phyloP scores from a whole-genome alignment of 2,797 vertebrate species.

The Danio jaintianensis region DNA sequence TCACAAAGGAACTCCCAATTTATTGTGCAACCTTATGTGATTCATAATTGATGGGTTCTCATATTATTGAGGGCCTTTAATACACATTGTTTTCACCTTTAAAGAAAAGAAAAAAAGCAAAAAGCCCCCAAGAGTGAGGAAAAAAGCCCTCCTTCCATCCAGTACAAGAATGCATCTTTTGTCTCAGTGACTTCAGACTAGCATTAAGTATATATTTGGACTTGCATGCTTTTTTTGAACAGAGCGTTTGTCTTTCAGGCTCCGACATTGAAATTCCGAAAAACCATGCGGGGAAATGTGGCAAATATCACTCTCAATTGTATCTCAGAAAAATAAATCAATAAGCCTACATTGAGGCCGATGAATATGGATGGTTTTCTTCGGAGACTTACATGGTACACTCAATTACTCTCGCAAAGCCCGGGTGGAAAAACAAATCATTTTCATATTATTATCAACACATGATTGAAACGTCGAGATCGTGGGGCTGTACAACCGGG shows the following conservation, averaged over 20 bases:
- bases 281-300: slow-evolving; percentile 14
- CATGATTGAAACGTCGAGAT: slow-evolving; percentile 7
- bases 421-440: slow-evolving; percentile 30
- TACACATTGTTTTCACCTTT: slow-evolving; percentile 45
- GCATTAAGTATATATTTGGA: slow-evolving; percentile 9
- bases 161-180: slow-evolving; percentile 48
- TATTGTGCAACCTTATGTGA: slow-evolving; percentile 47
- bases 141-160: slow-evolving; percentile 25
- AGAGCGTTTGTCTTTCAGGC: neutral
- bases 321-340: slow-evolving; percentile 39
- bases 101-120: slow-evolving; percentile 35
- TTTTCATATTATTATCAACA: slow-evolving; percentile 31
- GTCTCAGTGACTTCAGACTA: slow-evolving; percentile 36
- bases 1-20: slow-evolving; percentile 33
- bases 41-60: slow-evolving; percentile 53
- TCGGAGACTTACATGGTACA: slow-evolving; percentile 23
- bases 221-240: slow-evolving; percentile 23
- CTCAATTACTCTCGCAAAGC: slow-evolving; percentile 40
- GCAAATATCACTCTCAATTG: slow-evolving; percentile 9
- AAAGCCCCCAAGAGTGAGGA: slow-evolving; percentile 27
- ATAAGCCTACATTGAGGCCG: slow-evolving; percentile 14
- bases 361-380: slow-evolving; percentile 41
- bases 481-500: neutral
- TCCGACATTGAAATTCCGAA: slow-evolving; percentile 2
- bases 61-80: slow-evolving; percentile 55